Percentiles rank a stretch among this genome's conserved stretches.
These are phyloP conservation scores for Lampris megalopsis DNA, from an alignment of 2,113 vertebrate species.

Conservation along the genomic window DNA sequence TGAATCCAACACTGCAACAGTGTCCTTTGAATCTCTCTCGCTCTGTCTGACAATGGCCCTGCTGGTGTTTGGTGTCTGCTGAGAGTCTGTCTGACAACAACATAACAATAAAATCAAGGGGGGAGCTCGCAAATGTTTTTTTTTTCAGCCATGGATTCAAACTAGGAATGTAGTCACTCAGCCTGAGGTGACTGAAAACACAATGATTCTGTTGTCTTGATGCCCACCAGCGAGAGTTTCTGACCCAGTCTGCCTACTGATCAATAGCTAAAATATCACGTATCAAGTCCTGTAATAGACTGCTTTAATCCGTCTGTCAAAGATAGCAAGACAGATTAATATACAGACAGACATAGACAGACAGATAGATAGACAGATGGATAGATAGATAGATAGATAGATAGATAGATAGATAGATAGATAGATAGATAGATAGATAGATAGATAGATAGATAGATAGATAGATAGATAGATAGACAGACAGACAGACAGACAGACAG, in stretches of 20 bases:
- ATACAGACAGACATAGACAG: not conserved
- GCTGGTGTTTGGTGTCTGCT: not conserved
- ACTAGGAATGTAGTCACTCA: slow-evolving; percentile 18
- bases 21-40: slow-evolving; percentile 14
- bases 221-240: not conserved
- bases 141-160: slow-evolving; percentile 1
- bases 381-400: too few species aligned
- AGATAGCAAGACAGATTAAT: too few species aligned
- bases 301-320: not conserved
- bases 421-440: too few species aligned
- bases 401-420: too few species aligned
- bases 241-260: slow-evolving; percentile 8
- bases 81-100: slow-evolving; percentile 21
- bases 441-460: too few species aligned
- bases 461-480: too few species aligned
- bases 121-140: not conserved
- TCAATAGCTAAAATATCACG: slow-evolving; percentile 12
- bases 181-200: not conserved
- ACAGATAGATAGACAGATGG: too few species aligned
- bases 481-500: too few species aligned
- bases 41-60: slow-evolving; percentile 26
- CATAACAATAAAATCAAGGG: not conserved
- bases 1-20: slow-evolving; percentile 32
- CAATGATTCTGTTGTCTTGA: not conserved
- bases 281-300: slow-evolving; percentile 6